phyloP scores from a whole-genome alignment of 2,113 vertebrate genomes.

The Fregata magnificens region DNA sequence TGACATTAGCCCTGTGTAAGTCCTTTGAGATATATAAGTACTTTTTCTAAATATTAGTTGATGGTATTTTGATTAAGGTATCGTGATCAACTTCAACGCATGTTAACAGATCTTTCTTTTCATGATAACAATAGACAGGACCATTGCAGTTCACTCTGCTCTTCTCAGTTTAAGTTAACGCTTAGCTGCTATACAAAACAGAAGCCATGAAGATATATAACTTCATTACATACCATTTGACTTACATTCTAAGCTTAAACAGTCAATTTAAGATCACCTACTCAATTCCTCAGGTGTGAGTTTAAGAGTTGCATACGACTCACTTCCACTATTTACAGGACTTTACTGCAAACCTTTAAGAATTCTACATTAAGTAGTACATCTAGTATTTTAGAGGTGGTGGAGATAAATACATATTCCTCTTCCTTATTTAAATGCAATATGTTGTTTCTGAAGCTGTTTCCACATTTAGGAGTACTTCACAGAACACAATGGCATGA shows the following conservation, averaged over 20 bases:
- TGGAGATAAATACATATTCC: not conserved
- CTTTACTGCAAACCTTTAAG: not conserved
- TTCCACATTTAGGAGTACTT: not conserved
- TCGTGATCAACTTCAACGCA: not conserved
- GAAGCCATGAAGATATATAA: not conserved
- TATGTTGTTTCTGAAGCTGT: not conserved
- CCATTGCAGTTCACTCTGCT: not conserved
- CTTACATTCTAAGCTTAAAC: not conserved
- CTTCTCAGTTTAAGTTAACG: not conserved
- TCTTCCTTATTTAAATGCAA: not conserved
- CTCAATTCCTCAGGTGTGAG: not conserved
- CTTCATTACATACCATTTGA: not conserved
- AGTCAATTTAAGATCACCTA: not conserved
- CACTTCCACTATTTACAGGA: not conserved
- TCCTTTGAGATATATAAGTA: not conserved
- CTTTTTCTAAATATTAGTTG: not conserved
- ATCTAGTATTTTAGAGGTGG: not conserved
- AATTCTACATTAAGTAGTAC: not conserved
- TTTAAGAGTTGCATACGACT: not conserved
- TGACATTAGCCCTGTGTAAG: not conserved
- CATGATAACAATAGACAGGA: not conserved
- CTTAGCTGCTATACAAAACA: not conserved
- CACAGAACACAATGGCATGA: not conserved
- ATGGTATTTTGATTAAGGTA: not conserved
- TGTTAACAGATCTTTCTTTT: not conserved